A percentile compares a stretch with the other conserved stretches of the same genome.
These are phyloP conservation scores for Pocillopora damicornis DNA, from an alignment of 64 coral and sea anemone genomes.

Conservation along the genomic window DNA sequence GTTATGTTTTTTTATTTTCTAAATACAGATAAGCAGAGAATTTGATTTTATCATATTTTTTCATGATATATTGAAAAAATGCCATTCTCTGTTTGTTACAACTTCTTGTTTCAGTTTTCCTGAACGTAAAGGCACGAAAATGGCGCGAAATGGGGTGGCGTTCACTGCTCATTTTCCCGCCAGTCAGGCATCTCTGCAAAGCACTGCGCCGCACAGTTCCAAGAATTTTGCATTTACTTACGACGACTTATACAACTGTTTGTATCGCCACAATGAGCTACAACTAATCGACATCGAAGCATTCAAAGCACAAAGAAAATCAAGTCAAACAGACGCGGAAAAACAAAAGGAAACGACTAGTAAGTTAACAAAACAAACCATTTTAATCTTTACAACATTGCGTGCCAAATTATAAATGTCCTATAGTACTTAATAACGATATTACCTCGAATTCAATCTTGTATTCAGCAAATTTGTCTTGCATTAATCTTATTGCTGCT, in stretches of 20 bases:
- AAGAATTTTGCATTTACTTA: conserved; percentile 24
- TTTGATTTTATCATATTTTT: conserved; percentile 1
- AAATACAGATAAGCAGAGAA: background rate
- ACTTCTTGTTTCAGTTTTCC: conserved; percentile 6
- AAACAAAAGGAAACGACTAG: conserved; percentile 5
- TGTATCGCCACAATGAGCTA: conserved; percentile 28
- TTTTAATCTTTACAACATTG: background rate
- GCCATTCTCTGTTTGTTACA: background rate
- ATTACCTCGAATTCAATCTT: background rate
- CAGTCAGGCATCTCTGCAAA: conserved; percentile 1
- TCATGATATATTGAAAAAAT: background rate
- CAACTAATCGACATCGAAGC: conserved; percentile 36
- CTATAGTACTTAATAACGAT: background rate
- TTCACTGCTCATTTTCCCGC: conserved; percentile 28
- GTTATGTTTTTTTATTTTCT: background rate
- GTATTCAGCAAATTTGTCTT: background rate
- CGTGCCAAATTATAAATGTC: background rate
- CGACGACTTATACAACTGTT: conserved; percentile 40
- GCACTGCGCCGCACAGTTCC: background rate
- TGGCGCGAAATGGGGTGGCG: conserved; percentile 29
- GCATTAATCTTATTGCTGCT: background rate
- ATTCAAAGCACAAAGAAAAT: conserved; percentile 34
- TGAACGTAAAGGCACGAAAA: background rate
- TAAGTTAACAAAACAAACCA: background rate
- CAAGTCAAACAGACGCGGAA: conserved; percentile 11